A percentile compares a stretch with the other conserved stretches of the same genome.
These are phyloP conservation scores for Pyrrhia umbra DNA, from an alignment of 2,888 invertebrate genomes.

Conservation along the genomic window DNA sequence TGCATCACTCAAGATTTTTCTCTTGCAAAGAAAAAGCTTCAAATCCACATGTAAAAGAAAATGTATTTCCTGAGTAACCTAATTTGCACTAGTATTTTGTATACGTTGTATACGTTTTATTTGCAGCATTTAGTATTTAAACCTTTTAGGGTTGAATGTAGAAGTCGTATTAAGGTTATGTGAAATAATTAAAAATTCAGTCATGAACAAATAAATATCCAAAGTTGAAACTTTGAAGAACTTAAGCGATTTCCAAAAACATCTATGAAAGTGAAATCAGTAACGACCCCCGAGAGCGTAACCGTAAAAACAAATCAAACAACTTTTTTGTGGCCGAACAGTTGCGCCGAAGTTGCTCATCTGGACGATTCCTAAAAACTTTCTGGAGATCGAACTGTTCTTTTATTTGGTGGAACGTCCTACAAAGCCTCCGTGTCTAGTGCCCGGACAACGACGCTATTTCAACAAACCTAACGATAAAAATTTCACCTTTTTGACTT, in stretches of 20 bases:
- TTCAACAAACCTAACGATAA: conserved; percentile 22
- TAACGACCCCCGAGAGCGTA: conserved; percentile 41
- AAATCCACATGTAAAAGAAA: background rate
- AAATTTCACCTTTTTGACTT: conserved; percentile 52
- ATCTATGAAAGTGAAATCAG: conserved; percentile 47
- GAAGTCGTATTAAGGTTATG: background rate
- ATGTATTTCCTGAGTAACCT: background rate
- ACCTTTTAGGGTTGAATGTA: too few species aligned
- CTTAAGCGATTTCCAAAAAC: conserved; percentile 39
- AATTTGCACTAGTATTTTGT: background rate
- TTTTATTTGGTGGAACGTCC: conserved; percentile 23
- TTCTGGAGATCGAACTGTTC: conserved; percentile 15
- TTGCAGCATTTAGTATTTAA: too few species aligned
- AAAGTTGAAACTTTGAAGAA: conserved; percentile 16
- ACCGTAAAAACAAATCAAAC: conserved; percentile 43
- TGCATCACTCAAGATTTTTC: conserved; percentile 19
- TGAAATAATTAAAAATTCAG: conserved; percentile 16
- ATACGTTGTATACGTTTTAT: too few species aligned
- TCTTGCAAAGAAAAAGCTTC: background rate
- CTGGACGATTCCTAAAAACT: conserved; percentile 39
- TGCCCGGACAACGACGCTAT: conserved; percentile 22
- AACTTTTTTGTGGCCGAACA: conserved; percentile 47
- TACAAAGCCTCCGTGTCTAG: conserved; percentile 28
- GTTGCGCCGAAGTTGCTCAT: conserved; percentile 46
- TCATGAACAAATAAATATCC: conserved; percentile 37